A percentile compares a stretch with the other conserved stretches of the same genome.
Evolutionary conservation across 2,113 vertebrate genomes (phyloP).

Genomic region (Odontophorus gujanensis): DNA sequence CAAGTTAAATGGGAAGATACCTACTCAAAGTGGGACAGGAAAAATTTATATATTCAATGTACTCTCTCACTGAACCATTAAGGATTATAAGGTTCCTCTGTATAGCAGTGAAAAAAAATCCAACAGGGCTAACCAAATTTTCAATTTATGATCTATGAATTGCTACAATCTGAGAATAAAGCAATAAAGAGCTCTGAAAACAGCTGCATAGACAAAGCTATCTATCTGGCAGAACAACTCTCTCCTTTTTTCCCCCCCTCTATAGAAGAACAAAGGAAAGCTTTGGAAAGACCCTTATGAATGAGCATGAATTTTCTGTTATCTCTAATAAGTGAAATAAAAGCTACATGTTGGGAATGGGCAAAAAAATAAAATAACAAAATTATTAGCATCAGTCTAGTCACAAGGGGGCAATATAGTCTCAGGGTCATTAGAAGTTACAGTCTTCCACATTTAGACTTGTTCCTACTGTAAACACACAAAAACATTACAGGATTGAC

Average conservation of each 20-base stretch:
- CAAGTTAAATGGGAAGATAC: not conserved
- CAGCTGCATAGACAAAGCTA: not conserved
- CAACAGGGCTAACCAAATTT: not conserved
- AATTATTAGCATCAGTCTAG: not conserved
- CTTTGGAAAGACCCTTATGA: not conserved
- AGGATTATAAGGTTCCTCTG: accelerated
- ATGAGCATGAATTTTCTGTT: not conserved
- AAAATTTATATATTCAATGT: not conserved
- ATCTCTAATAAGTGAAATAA: not conserved
- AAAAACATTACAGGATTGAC: not conserved
- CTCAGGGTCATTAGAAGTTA: not conserved
- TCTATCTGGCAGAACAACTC: not conserved
- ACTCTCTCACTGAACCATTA: not conserved
- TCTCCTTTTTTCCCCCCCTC: accelerated
- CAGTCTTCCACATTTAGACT: not conserved
- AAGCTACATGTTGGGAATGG: accelerated
- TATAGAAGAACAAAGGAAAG: not conserved
- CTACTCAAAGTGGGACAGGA: accelerated
- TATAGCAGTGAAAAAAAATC: not conserved
- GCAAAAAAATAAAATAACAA: not conserved
- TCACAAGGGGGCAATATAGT: constrained; percentile 11
- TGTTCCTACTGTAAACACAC: not conserved
- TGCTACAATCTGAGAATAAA: not conserved
- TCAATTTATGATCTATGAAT: not conserved
- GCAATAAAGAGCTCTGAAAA: not conserved